Evolutionary conservation across 1,140 invertebrate genomes (phyloP), one percentile per base, ranked within the genome.

Genomic region (Leptonema lineaticorne): DNA sequence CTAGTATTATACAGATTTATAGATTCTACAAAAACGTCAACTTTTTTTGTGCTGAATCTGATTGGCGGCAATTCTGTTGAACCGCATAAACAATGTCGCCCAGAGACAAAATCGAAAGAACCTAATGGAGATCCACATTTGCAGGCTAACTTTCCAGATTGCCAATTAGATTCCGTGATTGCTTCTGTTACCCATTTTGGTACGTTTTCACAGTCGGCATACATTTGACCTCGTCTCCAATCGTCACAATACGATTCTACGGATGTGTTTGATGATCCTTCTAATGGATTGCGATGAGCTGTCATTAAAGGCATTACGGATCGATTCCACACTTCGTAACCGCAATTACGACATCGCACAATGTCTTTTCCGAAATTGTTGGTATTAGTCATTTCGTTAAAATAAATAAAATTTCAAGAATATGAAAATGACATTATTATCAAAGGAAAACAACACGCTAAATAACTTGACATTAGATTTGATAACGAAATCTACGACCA

Each of bases 61-160:
- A 86, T 77, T 48, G 83, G 74, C 29, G 85, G 86, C 62, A 86
- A 68, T 37, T 85, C 76, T 62, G 76, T 76, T 27, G 75, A 64
- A 33, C 78, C 79, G 76, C 86, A 88, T 2, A 77, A 69, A 74
- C 87, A 88, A 75, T 86, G 84, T 63, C 79, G 75, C 16, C 86
- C 85, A 22, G 84, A 82, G 2, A 88, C 78, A 77, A 86, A 88
- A 76, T 88, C 86, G 78, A 86, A 88, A 9, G 84, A 83, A 1
- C 87, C 87, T 22, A 88, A 18, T 8, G 62, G 24, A 28, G 20
- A 2, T 0, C 62, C 62, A 26, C 62, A 64, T 27, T 29, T 26
- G 45, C 62, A 64, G 1, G 27, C 4, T 18, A 50, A 50, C 9
- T 50, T 29, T 0, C 62, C 62, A 2, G 24, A 14, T 0, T 18